phyloP scores from a whole-genome alignment of 2,888 invertebrate species.

The Ommatoiulus sabulosus region DNA sequence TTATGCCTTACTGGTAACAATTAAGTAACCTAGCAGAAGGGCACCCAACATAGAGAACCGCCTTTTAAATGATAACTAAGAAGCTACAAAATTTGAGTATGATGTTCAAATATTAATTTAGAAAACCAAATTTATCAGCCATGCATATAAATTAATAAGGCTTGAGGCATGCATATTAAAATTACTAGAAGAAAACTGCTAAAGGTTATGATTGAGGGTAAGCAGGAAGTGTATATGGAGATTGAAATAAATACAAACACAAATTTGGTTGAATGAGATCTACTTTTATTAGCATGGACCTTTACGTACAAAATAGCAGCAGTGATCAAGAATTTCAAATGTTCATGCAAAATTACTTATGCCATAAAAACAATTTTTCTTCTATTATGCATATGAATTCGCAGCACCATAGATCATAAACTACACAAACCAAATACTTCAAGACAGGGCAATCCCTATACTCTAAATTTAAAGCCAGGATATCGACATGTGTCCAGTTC shows the following conservation, averaged over 20 bases:
- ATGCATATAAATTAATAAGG: background rate
- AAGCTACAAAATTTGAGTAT: background rate
- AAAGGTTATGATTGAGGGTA: conserved; percentile 37
- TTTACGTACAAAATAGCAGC: conserved; percentile 44
- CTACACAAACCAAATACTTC: background rate
- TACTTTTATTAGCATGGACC: conserved; percentile 54
- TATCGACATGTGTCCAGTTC: background rate
- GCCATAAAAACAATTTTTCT: conserved; percentile 25
- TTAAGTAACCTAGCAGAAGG: background rate
- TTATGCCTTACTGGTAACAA: background rate
- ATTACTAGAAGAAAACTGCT: conserved; percentile 3
- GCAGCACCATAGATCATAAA: conserved; percentile 24
- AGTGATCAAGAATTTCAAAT: conserved; percentile 25
- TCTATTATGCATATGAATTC: conserved; percentile 15
- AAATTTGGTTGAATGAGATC: conserved; percentile 54
- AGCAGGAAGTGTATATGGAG: conserved; percentile 25
- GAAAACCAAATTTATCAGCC: conserved; percentile 1
- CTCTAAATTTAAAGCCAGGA: background rate
- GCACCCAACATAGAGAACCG: background rate
- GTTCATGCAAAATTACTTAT: conserved; percentile 37
- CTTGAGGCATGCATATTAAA: conserved; percentile 2
- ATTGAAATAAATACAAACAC: conserved; percentile 53
- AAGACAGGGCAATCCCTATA: background rate
- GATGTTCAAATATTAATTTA: background rate
- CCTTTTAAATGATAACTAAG: background rate